phyloP scores from a whole-genome alignment of 2,888 invertebrate species.

The Pristionchus maxplancki region DNA sequence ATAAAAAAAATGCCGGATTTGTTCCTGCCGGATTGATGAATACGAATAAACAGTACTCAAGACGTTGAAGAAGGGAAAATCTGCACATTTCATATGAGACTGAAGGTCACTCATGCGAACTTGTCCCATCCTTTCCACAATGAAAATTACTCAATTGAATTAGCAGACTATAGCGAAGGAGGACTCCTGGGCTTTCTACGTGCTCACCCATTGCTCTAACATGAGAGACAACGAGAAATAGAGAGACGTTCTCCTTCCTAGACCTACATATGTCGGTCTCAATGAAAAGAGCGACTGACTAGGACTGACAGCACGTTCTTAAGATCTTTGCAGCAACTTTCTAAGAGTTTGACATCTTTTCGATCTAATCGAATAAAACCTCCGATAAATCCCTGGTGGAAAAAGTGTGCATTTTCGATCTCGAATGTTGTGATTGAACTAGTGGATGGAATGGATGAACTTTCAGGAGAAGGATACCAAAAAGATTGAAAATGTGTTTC shows the following conservation, averaged over 20 bases:
- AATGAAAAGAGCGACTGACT: neutral
- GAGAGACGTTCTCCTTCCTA: neutral
- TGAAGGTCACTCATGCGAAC: neutral
- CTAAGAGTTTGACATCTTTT: neutral
- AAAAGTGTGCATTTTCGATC: no score
- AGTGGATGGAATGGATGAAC: no score
- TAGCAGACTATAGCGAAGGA: neutral
- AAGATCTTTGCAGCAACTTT: neutral
- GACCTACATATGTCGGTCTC: neutral
- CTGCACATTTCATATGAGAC: neutral
- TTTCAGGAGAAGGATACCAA: no score
- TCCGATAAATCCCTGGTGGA: no score
- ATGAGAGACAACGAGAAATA: neutral
- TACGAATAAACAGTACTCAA: no score
- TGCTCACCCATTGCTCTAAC: neutral
- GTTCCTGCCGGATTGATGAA: no score
- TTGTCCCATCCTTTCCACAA: neutral
- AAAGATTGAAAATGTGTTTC: no score
- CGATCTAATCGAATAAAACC: no score
- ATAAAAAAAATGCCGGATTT: no score
- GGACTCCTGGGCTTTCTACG: neutral
- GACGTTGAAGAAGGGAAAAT: no score
- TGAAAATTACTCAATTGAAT: neutral
- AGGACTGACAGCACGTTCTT: neutral
- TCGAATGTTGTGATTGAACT: no score